Base-by-base conservation (phyloP, 1,140 invertebrate species). In the Sitobion miscanthi region DNA sequence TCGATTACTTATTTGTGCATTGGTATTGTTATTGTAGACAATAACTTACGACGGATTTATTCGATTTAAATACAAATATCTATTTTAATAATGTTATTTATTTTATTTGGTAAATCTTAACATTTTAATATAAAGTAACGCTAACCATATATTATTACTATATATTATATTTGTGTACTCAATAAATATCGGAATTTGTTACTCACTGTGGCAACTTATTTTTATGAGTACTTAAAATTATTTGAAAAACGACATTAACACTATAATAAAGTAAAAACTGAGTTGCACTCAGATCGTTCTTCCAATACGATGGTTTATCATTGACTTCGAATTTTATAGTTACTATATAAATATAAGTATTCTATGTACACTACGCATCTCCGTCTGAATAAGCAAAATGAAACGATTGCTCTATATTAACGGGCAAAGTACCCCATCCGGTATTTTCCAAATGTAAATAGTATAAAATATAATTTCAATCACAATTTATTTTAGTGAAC, bases 171-270 rank as follows among this genome's bases (percentile, higher is more conserved):
- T n/a, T 77, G 30, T 35, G 62, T n/a, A 77, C 62, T 77, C 62
- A 30, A 69, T 69, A 69, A 23, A 77, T 77, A 77, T n/a, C 14
- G 4, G 62, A 77, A 77, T 77, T 77, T n/a, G 30, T 77, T 35
- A 77, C n/a, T 20, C 14, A 17, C 30, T n/a, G n/a, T 14, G n/a
- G 62, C 8, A 77, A 77, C 30, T 77, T 77, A n/a, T 77, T 77
- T 30, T 77, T 77, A 77, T n/a, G 62, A 77, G 62, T 77, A 77
- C 62, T 77, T 77, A 77, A n/a, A 77, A 77, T n/a, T 77, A n/a
- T 77, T 77, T n/a, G 30, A 77, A 77, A 77, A 77, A 77, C 62
- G 4, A 77, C 30, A 77, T 77, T 17, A 77, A 77, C 62, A 35
- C 62, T 77, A n/a, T 77, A 17, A 17, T 77, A 77, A 77, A 77